Conservation (phyloP, 2,113 vertebrate species). For the Perca flavescens region DNA sequence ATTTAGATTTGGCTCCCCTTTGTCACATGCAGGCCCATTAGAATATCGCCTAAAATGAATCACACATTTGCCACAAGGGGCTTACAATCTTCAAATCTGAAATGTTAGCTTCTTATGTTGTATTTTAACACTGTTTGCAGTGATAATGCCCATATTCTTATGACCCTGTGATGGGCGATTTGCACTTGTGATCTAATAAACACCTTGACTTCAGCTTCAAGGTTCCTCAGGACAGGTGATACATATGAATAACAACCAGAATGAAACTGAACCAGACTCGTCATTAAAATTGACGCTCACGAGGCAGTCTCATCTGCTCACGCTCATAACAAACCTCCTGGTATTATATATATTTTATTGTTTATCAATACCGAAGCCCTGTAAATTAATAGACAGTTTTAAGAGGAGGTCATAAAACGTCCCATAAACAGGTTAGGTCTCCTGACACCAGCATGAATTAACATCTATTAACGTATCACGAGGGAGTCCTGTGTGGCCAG, state of each 20-base stretch:
- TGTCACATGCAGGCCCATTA: no score
- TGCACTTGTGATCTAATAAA: not conserved
- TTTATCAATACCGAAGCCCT: conserved; percentile 49
- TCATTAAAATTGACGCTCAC: conserved; percentile 12
- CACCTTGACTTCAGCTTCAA: conserved; percentile 10
- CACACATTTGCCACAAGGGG: no score
- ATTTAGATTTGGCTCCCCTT: no score
- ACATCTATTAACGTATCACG: conserved; percentile 43
- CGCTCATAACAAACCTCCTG: conserved; percentile 26
- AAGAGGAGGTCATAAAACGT: conserved; percentile 56
- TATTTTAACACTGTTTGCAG: not conserved
- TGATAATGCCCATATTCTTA: not conserved
- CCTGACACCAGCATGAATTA: conserved; percentile 62
- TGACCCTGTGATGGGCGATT: not conserved
- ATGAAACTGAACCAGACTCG: conserved; percentile 29
- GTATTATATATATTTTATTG: conserved; percentile 38
- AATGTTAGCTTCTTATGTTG: no score
- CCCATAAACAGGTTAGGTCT: conserved; percentile 43
- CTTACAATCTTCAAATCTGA: no score
- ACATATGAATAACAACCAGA: conserved; percentile 29
- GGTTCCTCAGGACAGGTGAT: conserved; percentile 3
- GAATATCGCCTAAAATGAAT: no score
- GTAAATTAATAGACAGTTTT: conserved; percentile 57
- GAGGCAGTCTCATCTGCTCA: conserved; percentile 10
- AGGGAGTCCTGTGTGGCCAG: conserved; percentile 34